phyloP scores from a whole-genome alignment of 2,888 invertebrate genomes.

The Mechanitis messenoides region DNA sequence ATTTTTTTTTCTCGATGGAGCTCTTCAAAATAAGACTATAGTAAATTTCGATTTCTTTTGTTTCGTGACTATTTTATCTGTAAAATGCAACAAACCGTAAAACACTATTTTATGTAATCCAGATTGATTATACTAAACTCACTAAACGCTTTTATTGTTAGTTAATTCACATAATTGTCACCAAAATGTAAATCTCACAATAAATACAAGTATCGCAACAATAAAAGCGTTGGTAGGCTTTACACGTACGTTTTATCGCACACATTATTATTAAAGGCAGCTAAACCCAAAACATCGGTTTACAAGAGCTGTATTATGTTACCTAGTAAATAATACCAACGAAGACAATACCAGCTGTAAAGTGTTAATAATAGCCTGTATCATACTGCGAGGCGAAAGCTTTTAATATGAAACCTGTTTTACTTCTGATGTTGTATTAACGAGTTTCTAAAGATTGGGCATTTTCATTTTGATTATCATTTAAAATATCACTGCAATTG shows the following conservation, averaged over 20 bases:
- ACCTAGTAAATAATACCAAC: constrained; percentile 23
- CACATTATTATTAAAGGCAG: constrained; percentile 25
- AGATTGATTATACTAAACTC: not conserved
- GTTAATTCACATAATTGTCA: constrained; percentile 7
- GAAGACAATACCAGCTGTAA: constrained; percentile 20
- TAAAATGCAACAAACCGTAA: not conserved
- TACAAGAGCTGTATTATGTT: constrained; percentile 24
- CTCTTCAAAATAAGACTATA: too few species aligned
- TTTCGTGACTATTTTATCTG: too few species aligned
- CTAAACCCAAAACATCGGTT: constrained; percentile 23
- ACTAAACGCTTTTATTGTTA: constrained; percentile 9
- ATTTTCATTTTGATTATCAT: too few species aligned
- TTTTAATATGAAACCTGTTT: constrained; percentile 11
- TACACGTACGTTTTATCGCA: constrained; percentile 26
- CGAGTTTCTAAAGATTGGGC: too few species aligned
- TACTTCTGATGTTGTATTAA: too few species aligned
- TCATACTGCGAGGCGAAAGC: constrained; percentile 14
- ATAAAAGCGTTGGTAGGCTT: constrained; percentile 23
- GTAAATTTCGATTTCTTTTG: too few species aligned
- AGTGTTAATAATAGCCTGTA: constrained; percentile 17
- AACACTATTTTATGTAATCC: not conserved
- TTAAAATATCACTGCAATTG: too few species aligned
- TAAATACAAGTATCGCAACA: constrained; percentile 14
- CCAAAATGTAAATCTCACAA: constrained; percentile 11
- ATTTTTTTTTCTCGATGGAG: too few species aligned